Conservation (phyloP, 1,140 invertebrate species). For the Brachionus asplanchnoidis region DNA sequence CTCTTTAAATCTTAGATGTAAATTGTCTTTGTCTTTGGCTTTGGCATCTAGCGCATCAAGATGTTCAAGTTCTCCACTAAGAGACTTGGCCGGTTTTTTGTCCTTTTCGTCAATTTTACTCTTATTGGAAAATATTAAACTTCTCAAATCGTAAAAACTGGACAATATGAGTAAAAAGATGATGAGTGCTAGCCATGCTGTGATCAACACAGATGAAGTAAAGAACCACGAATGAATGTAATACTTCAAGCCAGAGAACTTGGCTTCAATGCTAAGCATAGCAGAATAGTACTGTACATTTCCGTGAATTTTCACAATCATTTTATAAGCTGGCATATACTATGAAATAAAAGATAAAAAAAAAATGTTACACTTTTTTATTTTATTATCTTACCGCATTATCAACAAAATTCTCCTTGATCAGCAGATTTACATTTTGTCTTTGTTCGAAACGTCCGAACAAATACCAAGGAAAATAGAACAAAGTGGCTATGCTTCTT, state of each 20-base stretch:
- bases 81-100: not conserved
- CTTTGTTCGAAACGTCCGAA: slow-evolving; percentile 36
- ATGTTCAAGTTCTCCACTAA: not conserved
- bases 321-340: slow-evolving; percentile 38
- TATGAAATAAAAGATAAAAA: not conserved
- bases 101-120: not conserved
- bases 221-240: slow-evolving; percentile 17
- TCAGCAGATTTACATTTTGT: not conserved
- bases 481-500: not conserved
- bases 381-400: not conserved
- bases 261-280: slow-evolving; percentile 1
- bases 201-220: not conserved
- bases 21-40: not conserved
- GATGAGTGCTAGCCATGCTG: not conserved
- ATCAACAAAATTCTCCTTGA: slow-evolving; percentile 32
- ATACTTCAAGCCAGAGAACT: slow-evolving; percentile 26
- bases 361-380: not conserved
- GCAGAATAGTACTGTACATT: slow-evolving; percentile 24
- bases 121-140: not conserved
- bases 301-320: slow-evolving; percentile 11
- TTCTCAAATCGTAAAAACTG: not conserved
- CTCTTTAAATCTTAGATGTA: slow-evolving; percentile 19
- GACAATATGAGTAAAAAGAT: not conserved
- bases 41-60: not conserved
- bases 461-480: slow-evolving; percentile 24